phyloP scores from a whole-genome alignment of 2,113 vertebrate species.

The Phylloscopus whistleri region DNA sequence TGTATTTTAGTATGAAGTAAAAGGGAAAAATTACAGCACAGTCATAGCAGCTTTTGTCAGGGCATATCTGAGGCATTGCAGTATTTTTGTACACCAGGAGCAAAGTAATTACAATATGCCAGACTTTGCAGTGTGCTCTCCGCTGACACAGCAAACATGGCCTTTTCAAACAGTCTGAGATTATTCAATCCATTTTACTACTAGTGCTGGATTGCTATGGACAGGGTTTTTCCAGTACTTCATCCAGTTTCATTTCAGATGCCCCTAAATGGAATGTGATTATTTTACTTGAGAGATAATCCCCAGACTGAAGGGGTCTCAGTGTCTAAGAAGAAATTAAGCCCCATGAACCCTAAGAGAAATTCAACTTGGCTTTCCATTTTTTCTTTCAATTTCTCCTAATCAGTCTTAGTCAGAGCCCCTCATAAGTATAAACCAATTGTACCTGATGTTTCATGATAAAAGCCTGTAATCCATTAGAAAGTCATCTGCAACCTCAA shows the following conservation, averaged over 20 bases:
- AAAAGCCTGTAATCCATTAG: slow-evolving; percentile 24
- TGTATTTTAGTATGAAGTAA: background rate
- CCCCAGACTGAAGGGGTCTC: background rate
- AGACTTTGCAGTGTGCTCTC: background rate
- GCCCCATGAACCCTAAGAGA: background rate
- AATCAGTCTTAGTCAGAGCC: background rate
- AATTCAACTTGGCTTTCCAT: background rate
- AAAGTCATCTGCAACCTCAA: background rate
- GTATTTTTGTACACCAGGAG: background rate
- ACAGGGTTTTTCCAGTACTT: background rate
- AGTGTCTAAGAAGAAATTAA: background rate
- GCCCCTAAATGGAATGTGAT: background rate
- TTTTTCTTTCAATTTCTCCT: slow-evolving; percentile 13
- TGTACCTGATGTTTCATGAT: background rate
- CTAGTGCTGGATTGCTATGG: background rate
- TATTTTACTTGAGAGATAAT: slow-evolving; percentile 16
- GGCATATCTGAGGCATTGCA: background rate
- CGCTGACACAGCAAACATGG: background rate
- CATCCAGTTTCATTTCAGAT: background rate
- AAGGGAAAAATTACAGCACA: background rate
- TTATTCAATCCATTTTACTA: background rate
- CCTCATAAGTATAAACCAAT: background rate
- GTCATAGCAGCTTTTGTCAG: background rate
- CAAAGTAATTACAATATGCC: background rate
- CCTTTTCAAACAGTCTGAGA: slow-evolving; percentile 16